phyloP scores from a whole-genome alignment of 2,113 vertebrate species.

The Nesoenas mayeri region DNA sequence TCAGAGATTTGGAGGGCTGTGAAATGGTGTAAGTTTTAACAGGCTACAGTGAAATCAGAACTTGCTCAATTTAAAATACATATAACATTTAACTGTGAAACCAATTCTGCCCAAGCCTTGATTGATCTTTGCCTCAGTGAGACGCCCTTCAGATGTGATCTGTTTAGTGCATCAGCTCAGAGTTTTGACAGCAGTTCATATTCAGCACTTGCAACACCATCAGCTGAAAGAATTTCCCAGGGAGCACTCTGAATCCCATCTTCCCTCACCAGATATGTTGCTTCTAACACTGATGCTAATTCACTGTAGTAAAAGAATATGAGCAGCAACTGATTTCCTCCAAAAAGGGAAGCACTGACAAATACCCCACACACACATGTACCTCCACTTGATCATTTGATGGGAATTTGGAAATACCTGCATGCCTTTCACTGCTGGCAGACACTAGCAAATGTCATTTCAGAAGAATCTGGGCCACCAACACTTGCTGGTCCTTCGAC shows the following conservation, averaged over 20 bases:
- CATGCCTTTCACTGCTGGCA: not conserved
- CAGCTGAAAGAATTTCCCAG: not conserved
- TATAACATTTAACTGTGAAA: not conserved
- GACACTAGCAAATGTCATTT: not conserved
- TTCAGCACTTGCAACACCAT: not conserved
- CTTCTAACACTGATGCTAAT: not conserved
- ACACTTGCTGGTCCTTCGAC: not conserved
- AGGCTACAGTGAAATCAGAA: not conserved
- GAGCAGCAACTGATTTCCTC: not conserved
- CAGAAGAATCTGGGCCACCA: not conserved
- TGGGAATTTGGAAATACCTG: not conserved
- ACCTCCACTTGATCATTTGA: not conserved
- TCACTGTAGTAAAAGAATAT: not conserved
- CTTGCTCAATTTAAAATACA: not conserved
- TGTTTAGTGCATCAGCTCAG: not conserved
- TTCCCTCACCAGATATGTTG: not conserved
- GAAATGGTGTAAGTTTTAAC: not conserved
- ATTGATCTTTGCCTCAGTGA: not conserved
- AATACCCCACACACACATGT: rapidly evolving
- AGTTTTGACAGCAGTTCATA: not conserved
- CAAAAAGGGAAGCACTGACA: not conserved
- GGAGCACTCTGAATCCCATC: not conserved
- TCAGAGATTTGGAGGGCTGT: not conserved
- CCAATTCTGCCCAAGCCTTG: not conserved
- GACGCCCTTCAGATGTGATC: not conserved